phyloP scores from a whole-genome alignment of 2,888 invertebrate genomes.

The Neuroscelio doddi region DNA sequence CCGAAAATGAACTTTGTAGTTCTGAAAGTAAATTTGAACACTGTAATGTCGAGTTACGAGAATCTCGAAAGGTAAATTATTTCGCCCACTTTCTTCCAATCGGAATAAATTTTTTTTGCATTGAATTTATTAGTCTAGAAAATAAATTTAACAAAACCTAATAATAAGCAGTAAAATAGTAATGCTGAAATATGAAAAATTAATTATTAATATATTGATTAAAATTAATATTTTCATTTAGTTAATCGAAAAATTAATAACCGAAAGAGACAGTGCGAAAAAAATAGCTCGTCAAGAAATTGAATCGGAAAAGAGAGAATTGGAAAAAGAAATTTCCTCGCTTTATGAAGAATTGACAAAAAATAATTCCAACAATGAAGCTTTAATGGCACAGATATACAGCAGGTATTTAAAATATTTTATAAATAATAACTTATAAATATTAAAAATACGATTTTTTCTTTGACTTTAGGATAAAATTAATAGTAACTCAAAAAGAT shows the following conservation, averaged over 20 bases:
- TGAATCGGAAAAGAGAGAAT: constrained; percentile 76
- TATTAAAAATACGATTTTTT: constrained; percentile 6
- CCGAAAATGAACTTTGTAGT: constrained; percentile 77
- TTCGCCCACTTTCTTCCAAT: too few species aligned
- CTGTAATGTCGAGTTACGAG: constrained; percentile 72
- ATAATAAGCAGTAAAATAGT: too few species aligned
- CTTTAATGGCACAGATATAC: constrained; percentile 85
- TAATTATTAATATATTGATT: too few species aligned
- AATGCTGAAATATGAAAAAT: too few species aligned
- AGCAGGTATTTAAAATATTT: constrained; percentile 76
- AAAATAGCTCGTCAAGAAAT: constrained; percentile 78
- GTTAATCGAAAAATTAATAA: constrained; percentile 74
- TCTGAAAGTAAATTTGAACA: constrained; percentile 78
- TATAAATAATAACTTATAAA: constrained; percentile 8
- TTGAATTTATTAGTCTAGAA: constrained; percentile 51
- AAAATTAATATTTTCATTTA: constrained; percentile 63
- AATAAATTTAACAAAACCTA: too few species aligned
- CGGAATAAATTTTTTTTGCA: constrained; percentile 11
- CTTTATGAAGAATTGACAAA: constrained; percentile 75
- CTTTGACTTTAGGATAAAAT: constrained; percentile 78
- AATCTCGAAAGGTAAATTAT: constrained; percentile 57
- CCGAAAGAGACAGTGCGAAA: constrained; percentile 76
- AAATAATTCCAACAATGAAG: constrained; percentile 78
- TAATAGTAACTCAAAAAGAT: constrained; percentile 86
- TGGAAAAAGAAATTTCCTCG: constrained; percentile 74